These are phyloP conservation scores for Holotrichia oblita DNA, from an alignment of 1,140 invertebrate species.

Conservation along the genomic window DNA sequence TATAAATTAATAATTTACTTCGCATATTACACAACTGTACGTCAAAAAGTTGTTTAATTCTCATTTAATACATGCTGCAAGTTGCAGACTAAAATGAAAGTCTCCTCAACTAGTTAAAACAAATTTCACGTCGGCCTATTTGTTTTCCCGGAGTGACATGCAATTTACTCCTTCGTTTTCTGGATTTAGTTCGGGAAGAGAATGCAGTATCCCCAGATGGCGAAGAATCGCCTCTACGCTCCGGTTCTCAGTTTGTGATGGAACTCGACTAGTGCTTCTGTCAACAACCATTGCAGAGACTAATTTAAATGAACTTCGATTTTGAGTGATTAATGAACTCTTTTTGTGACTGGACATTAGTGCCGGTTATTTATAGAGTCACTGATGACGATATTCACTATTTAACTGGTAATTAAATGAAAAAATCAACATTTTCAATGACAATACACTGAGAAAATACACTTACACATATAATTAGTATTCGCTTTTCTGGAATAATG, in stretches of 20 bases:
- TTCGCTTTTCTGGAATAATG: background rate
- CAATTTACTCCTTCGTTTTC: constrained; percentile 54
- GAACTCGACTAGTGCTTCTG: constrained; percentile 11
- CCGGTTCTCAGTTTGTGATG: constrained; percentile 26
- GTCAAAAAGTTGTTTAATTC: constrained; percentile 26
- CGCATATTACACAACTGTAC: background rate
- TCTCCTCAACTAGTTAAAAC: constrained; percentile 51
- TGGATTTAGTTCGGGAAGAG: constrained; percentile 52
- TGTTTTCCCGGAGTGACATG: constrained; percentile 55
- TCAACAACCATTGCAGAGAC: constrained; percentile 31
- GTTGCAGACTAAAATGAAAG: constrained; percentile 29
- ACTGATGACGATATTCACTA: background rate
- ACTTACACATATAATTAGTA: background rate
- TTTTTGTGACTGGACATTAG: constrained; percentile 34
- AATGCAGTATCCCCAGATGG: constrained; percentile 43
- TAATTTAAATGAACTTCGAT: constrained; percentile 41
- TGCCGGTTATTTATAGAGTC: constrained; percentile 26
- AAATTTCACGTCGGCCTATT: constrained; percentile 57
- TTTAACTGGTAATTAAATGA: background rate
- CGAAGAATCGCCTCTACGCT: constrained; percentile 28
- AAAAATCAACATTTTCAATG: background rate
- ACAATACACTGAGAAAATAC: background rate
- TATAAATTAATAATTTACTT: background rate
- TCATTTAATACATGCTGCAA: constrained; percentile 22
- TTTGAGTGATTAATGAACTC: constrained; percentile 34